A percentile compares a stretch with the other conserved stretches of the same genome.
Conservation (phyloP, 2,888 invertebrate genomes). For the Andricus quercusramuli region DNA sequence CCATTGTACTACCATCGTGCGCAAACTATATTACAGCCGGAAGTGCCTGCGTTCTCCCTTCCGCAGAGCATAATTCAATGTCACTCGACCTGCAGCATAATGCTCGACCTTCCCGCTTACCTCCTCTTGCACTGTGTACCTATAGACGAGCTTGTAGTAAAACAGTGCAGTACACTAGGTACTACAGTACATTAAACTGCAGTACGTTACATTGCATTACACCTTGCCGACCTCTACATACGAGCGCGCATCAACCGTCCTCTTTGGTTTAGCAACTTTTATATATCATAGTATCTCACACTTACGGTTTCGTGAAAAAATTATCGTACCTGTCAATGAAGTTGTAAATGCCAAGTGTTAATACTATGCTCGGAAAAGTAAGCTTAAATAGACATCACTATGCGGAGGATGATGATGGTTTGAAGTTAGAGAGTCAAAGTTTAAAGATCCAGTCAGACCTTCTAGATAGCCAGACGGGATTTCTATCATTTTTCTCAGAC, state of each 20-base stretch:
- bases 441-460: no score
- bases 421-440: no score
- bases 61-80: conserved; percentile 77
- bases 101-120: conserved; percentile 47
- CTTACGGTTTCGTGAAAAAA: no score
- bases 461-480: no score
- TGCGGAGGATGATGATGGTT: no score
- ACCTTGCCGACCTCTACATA: conserved; percentile 23
- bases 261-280: not conserved
- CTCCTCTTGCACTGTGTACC: conserved; percentile 38
- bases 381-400: no score
- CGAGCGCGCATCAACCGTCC: not conserved
- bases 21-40: conserved; percentile 78
- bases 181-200: conserved; percentile 57
- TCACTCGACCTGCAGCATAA: conserved; percentile 69
- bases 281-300: not conserved
- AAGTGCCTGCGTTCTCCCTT: conserved; percentile 77
- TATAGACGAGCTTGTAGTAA: conserved; percentile 43
- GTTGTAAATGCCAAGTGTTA: no score
- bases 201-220: conserved; percentile 57
- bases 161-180: conserved; percentile 51
- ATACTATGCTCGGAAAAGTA: no score
- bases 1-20: conserved; percentile 75
- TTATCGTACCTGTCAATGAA: not conserved
- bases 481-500: no score